These are phyloP conservation scores for Megalurothrips usitatus DNA, from an alignment of 2,888 invertebrate species.

Conservation along the genomic window DNA sequence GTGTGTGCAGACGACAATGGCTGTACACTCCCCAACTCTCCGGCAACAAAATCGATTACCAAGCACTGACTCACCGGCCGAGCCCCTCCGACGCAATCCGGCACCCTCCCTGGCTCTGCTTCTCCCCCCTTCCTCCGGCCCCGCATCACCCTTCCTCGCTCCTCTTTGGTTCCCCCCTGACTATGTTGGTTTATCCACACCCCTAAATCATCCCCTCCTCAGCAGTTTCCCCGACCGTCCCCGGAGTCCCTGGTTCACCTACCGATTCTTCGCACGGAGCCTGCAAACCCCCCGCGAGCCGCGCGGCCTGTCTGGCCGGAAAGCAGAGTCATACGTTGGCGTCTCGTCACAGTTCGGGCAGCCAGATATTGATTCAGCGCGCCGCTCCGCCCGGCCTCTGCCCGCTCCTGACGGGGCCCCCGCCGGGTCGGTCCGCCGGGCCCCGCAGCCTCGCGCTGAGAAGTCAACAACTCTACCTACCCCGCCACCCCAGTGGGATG, in stretches of 20 bases:
- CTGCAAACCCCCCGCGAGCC: too few species aligned
- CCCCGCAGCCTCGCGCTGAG: neutral
- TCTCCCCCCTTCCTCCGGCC: neutral
- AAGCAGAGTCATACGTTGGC: too few species aligned
- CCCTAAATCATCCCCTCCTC: neutral
- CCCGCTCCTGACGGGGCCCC: neutral
- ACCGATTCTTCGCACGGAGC: too few species aligned
- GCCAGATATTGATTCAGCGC: too few species aligned
- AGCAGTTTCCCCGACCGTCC: neutral
- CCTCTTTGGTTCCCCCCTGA: neutral
- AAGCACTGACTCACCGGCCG: too few species aligned
- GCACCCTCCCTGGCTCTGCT: neutral
- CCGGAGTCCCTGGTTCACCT: neutral
- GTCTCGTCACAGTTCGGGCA: too few species aligned
- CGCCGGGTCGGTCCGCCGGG: neutral
- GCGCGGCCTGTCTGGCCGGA: too few species aligned
- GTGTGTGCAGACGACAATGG: neutral
- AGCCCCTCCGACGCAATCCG: neutral
- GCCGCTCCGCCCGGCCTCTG: too few species aligned
- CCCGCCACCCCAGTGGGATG: neutral
- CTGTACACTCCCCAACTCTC: neutral
- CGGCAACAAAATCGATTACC: too few species aligned
- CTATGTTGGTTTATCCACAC: conserved; percentile 7
- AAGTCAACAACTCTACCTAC: neutral
- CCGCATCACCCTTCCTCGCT: neutral